Conservation (phyloP, 2,888 invertebrate genomes). For the Blomia tropicalis region DNA sequence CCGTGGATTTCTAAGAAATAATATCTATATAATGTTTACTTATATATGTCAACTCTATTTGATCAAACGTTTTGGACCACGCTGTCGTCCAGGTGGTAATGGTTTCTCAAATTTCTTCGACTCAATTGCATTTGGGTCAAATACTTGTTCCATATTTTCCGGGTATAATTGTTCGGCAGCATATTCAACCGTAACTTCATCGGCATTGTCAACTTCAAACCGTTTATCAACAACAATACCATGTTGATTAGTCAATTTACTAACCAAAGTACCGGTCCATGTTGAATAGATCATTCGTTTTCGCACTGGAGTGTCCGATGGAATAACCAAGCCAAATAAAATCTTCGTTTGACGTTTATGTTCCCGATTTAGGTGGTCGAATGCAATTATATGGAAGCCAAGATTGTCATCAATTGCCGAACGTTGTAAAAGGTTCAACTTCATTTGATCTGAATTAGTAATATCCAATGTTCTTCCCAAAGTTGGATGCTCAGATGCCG, state of each 20-base stretch:
- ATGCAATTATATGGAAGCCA: conserved; percentile 77
- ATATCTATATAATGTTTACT: too few relatives aligned
- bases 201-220: conserved; percentile 75
- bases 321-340: conserved; percentile 97
- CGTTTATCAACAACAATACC: conserved; percentile 68
- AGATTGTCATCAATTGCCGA: conserved; percentile 46
- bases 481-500: conserved; percentile 35
- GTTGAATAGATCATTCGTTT: conserved; percentile 98
- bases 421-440: background rate
- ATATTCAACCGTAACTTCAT: conserved; percentile 74
- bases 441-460: background rate
- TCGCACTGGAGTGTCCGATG: conserved; percentile 89
- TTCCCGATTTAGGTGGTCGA: conserved; percentile 70
- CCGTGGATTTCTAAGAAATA: too few relatives aligned
- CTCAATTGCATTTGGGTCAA: background rate
- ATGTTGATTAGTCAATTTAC: conserved; percentile 51
- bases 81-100: conserved; percentile 65
- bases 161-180: conserved; percentile 87
- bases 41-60: too few relatives aligned
- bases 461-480: background rate
- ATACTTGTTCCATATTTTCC: conserved; percentile 43
- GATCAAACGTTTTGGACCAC: conserved; percentile 67
- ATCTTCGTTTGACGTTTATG: conserved; percentile 70
- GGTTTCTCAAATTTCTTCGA: conserved; percentile 75
- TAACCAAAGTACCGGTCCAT: conserved; percentile 79